Conservation (phyloP, 2,888 invertebrate species). For the Aradus depressus region DNA sequence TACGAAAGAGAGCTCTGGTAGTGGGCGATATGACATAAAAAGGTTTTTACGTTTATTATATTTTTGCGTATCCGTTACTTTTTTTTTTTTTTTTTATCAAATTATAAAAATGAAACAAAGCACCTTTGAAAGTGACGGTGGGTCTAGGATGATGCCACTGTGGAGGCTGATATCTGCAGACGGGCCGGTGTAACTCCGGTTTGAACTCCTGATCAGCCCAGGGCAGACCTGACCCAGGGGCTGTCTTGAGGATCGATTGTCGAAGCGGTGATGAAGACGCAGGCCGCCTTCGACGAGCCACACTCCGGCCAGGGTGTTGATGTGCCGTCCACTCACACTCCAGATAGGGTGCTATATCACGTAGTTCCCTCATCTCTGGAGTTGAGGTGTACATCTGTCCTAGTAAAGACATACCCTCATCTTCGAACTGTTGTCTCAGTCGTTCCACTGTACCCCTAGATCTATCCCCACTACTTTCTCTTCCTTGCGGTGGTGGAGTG, state of each 20-base stretch:
- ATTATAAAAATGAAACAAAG: slow-evolving; percentile 17
- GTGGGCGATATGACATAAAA: no score
- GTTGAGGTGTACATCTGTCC: slow-evolving; percentile 72
- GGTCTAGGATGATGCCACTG: slow-evolving; percentile 34
- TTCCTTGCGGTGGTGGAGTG: slow-evolving; percentile 26
- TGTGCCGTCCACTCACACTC: slow-evolving; percentile 73
- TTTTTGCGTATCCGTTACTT: no score
- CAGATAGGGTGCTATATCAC: slow-evolving; percentile 66
- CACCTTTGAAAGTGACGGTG: slow-evolving; percentile 64
- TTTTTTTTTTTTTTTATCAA: no score
- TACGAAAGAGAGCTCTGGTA: no score
- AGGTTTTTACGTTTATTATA: no score
- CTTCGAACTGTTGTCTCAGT: slow-evolving; percentile 58
- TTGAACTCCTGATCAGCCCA: slow-evolving; percentile 60
- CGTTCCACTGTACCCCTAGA: slow-evolving; percentile 55
- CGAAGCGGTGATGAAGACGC: slow-evolving; percentile 36
- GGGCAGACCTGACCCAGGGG: no score
- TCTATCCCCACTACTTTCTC: no score
- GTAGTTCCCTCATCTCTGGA: slow-evolving; percentile 63
- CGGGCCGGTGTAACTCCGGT: slow-evolving; percentile 61
- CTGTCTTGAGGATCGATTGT: slow-evolving; percentile 38
- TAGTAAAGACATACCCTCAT: slow-evolving; percentile 48
- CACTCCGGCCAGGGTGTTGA: slow-evolving; percentile 43
- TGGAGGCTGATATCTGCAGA: slow-evolving; percentile 63
- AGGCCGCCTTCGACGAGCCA: slow-evolving; percentile 34